Conservation (phyloP, 2,113 vertebrate genomes). For the Dromas ardeola region DNA sequence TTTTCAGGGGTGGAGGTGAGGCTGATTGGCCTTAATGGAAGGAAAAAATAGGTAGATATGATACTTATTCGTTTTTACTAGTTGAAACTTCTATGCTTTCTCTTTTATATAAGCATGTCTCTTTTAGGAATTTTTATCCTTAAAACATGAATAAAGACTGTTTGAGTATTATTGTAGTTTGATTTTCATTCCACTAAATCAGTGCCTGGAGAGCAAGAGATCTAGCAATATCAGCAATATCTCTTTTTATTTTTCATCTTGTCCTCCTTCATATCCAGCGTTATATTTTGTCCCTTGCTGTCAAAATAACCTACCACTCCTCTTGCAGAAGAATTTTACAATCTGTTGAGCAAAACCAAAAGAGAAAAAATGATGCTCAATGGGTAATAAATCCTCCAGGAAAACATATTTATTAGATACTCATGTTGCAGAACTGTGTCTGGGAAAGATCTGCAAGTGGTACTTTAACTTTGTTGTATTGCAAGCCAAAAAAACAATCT, state of each 20-base stretch:
- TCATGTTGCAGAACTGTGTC: neutral
- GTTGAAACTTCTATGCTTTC: neutral
- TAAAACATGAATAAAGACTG: neutral
- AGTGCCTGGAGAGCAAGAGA: neutral
- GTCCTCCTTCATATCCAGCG: neutral
- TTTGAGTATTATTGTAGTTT: neutral
- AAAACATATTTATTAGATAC: slow-evolving; percentile 18
- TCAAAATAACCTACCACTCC: neutral
- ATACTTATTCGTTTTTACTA: neutral
- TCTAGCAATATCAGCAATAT: neutral
- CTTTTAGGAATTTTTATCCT: neutral
- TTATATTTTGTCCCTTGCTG: neutral
- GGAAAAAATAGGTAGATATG: neutral
- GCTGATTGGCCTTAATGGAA: neutral
- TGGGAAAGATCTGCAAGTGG: slow-evolving; percentile 6
- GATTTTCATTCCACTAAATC: neutral
- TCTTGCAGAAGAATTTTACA: neutral
- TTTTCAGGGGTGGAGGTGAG: neutral
- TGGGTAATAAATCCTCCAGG: neutral
- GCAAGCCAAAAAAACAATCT: neutral
- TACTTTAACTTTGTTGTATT: neutral
- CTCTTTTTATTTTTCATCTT: neutral
- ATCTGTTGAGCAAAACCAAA: neutral
- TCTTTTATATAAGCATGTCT: neutral
- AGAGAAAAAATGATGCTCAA: neutral